A percentile compares a stretch with the other conserved stretches of the same genome.
Conservation (phyloP, 1,140 invertebrate genomes). For the Euborellia annulipes region DNA sequence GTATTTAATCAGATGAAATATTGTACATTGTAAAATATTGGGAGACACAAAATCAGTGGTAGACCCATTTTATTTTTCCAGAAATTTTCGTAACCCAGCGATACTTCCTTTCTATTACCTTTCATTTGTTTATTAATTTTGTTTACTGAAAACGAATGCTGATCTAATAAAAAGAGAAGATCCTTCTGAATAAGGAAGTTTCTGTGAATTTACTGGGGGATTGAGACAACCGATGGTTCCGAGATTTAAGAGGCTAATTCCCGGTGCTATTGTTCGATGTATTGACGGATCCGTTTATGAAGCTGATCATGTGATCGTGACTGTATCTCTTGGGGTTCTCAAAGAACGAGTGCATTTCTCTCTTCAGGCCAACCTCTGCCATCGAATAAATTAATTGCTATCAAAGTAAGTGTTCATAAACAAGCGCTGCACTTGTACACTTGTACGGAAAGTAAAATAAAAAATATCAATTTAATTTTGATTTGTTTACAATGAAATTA, state of each 20-base stretch:
- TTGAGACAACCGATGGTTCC: background rate
- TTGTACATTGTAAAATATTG: too few species aligned
- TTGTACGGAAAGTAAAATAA: too few species aligned
- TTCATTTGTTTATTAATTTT: too few species aligned
- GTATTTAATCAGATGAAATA: too few species aligned
- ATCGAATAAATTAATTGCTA: conserved; percentile 12
- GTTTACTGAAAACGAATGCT: conserved; percentile 14
- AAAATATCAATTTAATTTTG: too few species aligned
- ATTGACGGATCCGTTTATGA: conserved; percentile 12
- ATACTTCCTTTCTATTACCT: too few species aligned
- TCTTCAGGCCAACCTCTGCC: conserved; percentile 19
- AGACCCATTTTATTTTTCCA: too few species aligned
- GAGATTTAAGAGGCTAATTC: too few species aligned
- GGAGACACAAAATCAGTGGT: too few species aligned
- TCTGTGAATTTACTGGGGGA: conserved; percentile 8
- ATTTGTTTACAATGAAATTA: too few species aligned
- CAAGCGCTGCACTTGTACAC: too few species aligned
- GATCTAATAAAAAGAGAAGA: conserved; percentile 10
- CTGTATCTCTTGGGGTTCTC: conserved; percentile 20
- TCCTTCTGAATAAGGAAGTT: conserved; percentile 3
- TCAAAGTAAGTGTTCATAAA: conserved; percentile 10
- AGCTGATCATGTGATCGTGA: conserved; percentile 18
- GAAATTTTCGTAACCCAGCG: too few species aligned
- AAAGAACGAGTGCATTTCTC: conserved; percentile 12
- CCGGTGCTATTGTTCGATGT: conserved; percentile 26